Evolutionary conservation across 2,888 invertebrate species (phyloP).

Genomic region (Nysson spinosus): DNA sequence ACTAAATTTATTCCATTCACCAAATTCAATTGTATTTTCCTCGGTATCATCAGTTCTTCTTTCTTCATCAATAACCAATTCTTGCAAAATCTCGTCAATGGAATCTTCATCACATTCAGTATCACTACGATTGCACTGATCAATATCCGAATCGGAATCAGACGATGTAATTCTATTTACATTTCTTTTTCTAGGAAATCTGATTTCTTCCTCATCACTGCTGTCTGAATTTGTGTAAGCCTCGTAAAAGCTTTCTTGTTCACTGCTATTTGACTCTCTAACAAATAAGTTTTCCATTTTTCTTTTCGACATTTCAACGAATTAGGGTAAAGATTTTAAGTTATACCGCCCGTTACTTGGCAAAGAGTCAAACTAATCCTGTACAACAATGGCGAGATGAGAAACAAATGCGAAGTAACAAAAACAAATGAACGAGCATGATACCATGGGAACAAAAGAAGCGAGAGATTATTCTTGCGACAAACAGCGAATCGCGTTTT

Average conservation of each 20-base stretch:
- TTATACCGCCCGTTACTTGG: conserved; percentile 20
- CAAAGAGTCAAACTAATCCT: conserved; percentile 32
- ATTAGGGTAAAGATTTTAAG: conserved; percentile 26
- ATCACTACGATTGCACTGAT: conserved; percentile 38
- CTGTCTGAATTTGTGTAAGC: conserved; percentile 34
- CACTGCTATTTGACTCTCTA: conserved; percentile 24
- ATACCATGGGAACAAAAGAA: conserved; percentile 15
- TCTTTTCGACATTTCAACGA: conserved; percentile 26
- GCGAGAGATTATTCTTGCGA: conserved; percentile 14
- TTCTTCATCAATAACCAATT: conserved; percentile 35
- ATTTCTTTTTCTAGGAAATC: too few species aligned
- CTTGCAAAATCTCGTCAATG: conserved; percentile 38
- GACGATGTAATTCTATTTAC: conserved; percentile 37
- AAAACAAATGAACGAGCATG: conserved; percentile 10
- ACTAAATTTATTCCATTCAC: conserved; percentile 35
- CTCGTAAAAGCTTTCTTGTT: conserved; percentile 18
- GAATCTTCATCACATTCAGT: conserved; percentile 36
- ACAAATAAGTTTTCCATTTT: conserved; percentile 23
- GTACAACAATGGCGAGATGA: conserved; percentile 18
- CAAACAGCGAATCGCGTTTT: conserved; percentile 15
- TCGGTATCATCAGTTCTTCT: conserved; percentile 25
- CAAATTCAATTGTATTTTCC: conserved; percentile 22
- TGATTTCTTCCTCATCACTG: conserved; percentile 37
- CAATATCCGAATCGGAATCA: conserved; percentile 36
- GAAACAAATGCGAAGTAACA: conserved; percentile 8